Conservation (phyloP, 2,888 invertebrate genomes). For the Ctenicera cuprea region DNA sequence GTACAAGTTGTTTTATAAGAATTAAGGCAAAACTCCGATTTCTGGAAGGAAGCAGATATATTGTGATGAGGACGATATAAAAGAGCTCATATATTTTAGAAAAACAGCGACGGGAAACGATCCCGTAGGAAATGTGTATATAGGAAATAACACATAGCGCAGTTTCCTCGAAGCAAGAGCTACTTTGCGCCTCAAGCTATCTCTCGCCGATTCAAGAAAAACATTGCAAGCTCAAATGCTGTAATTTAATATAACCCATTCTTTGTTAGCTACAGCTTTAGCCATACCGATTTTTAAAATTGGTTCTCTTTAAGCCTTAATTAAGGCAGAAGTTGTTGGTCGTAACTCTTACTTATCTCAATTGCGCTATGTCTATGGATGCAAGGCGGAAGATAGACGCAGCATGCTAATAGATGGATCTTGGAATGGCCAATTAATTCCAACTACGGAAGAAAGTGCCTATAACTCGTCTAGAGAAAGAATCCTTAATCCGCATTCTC, state of each 20-base stretch:
- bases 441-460: constrained; percentile 64
- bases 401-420: constrained; percentile 62
- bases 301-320: constrained; percentile 37
- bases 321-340: constrained; percentile 44
- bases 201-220: background rate
- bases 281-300: constrained; percentile 27
- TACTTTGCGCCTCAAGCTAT: background rate
- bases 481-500: constrained; percentile 64
- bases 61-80: constrained; percentile 61
- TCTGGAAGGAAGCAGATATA: constrained; percentile 60
- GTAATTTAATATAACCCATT: constrained; percentile 6
- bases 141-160: constrained; percentile 57
- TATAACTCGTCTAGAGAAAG: constrained; percentile 64
- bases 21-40: constrained; percentile 61
- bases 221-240: background rate
- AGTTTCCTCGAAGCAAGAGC: constrained; percentile 50
- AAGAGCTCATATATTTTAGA: constrained; percentile 55
- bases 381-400: constrained; percentile 55
- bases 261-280: background rate
- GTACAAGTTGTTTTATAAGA: constrained; percentile 61
- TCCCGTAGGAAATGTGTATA: constrained; percentile 59
- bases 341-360: constrained; percentile 52
- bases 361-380: constrained; percentile 52
- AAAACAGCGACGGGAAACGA: constrained; percentile 59
- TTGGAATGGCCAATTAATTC: constrained; percentile 64